A percentile compares a stretch with the other conserved stretches of the same genome.
These are phyloP conservation scores for Podabrus alpinus DNA, from an alignment of 2,888 invertebrate species.

Conservation along the genomic window DNA sequence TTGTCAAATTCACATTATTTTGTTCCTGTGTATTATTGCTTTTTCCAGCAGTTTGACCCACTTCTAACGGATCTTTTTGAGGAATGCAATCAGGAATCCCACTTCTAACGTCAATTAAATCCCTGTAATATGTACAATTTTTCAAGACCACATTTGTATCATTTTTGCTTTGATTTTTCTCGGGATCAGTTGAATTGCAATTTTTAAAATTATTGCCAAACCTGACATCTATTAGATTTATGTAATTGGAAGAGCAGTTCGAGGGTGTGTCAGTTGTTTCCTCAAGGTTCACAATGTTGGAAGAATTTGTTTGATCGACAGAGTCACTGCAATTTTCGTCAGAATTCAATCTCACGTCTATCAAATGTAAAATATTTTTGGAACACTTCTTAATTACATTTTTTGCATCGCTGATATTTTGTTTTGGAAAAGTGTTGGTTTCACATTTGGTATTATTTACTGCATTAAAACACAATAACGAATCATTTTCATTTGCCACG, in stretches of 20 bases:
- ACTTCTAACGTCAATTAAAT: neutral
- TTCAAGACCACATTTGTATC: neutral
- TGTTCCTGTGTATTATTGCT: neutral
- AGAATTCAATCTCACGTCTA: conserved; percentile 1
- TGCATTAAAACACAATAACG: neutral
- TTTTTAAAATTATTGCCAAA: neutral
- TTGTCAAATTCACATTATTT: neutral
- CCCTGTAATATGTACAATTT: neutral
- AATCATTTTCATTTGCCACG: neutral
- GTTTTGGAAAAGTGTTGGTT: neutral
- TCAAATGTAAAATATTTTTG: conserved; percentile 4
- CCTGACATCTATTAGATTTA: neutral
- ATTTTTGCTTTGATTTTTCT: neutral
- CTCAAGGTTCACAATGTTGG: neutral
- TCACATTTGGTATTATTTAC: neutral
- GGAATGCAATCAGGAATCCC: neutral
- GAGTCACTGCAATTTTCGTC: neutral
- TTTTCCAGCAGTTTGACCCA: neutral
- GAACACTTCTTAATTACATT: neutral
- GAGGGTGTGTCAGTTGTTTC: neutral
- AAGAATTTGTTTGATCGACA: neutral
- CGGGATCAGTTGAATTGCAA: neutral
- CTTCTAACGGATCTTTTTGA: neutral
- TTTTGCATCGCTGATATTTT: neutral
- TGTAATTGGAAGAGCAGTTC: neutral